Percentiles rank a stretch among this genome's conserved stretches.
Evolutionary conservation across 1,140 invertebrate species (phyloP).

Genomic region (Microplitis mediator): DNA sequence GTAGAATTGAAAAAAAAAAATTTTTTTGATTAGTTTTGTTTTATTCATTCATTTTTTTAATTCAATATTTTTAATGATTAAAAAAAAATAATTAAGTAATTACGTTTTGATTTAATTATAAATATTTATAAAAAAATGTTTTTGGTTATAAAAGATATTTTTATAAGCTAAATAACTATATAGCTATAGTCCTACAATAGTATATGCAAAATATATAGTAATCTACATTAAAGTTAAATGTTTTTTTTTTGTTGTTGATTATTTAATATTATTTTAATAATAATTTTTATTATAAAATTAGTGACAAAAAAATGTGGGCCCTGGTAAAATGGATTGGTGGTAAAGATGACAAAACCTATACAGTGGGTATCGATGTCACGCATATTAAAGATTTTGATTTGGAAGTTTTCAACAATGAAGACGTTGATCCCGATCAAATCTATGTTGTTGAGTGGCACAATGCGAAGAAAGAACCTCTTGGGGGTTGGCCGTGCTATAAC

Average conservation of each 20-base stretch:
- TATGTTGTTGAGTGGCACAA: conserved; percentile 22
- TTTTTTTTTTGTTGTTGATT: neutral
- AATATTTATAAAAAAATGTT: too few species aligned
- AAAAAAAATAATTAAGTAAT: too few species aligned
- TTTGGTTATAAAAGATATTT: too few species aligned
- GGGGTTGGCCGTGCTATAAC: conserved; percentile 16
- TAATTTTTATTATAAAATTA: conserved; percentile 2
- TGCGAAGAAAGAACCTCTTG: conserved; percentile 5
- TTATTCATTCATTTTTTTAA: too few species aligned
- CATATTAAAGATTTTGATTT: conserved; percentile 18
- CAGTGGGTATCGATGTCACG: conserved; percentile 14
- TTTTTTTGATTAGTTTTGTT: too few species aligned
- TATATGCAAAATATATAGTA: too few species aligned
- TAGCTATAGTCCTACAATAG: too few species aligned
- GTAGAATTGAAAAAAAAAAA: too few species aligned
- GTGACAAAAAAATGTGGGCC: conserved; percentile 16
- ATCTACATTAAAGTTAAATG: neutral
- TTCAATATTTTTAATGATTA: too few species aligned
- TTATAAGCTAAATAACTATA: too few species aligned
- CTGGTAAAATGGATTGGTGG: conserved; percentile 18
- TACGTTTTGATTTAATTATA: too few species aligned
- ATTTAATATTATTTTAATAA: neutral
- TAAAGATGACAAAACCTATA: conserved; percentile 21
- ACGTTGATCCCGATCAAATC: conserved; percentile 2
- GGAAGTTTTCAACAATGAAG: conserved; percentile 13